Base-by-base conservation (phyloP, 1,140 invertebrate genomes). In the Ostrea edulis region DNA sequence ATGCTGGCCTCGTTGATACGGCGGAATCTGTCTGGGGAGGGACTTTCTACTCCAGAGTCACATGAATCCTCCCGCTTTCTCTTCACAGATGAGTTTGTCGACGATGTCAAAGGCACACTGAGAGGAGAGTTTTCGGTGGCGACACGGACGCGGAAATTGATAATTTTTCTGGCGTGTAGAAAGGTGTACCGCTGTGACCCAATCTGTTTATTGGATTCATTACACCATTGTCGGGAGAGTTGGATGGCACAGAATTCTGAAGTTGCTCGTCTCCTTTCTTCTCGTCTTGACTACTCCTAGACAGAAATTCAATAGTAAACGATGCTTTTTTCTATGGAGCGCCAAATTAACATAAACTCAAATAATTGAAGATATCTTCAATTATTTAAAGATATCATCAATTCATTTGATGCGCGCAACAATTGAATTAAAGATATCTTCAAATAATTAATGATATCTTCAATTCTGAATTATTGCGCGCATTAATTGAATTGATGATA, bases 201-300 rank as follows among this genome's bases (percentile, higher is more conserved):
- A 14, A 0, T 77, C 68, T 29, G 29, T 29, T 12, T 77, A 14
- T 35, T 22, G 22, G 20, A 9, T 83, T 35, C n/a, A n/a, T 22
- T 8, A 53, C 82, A 51, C 14, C 52, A 14, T 83, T 44, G n/a
- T 17, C n/a, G 12, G 7, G 12, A 17, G 22, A 11, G 5, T 81
- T 81, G 17, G 25, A 22, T 29, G 52, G 17, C 44, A 29, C 8
- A 11, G 22, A 2, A 20, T 54, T 51, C 53, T n/a, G 52, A 22
- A 25, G 44, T 25, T 83, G 5, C 3, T 8, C 52, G 3, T 81
- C 44, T 0, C 53, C 51, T 3, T 83, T 11, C 11, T 52, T 51
- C n/a, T 87, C 83, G 29, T 87, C 86, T n/a, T 86, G 52, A 51
- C 88, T 89, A 65, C 88, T 89, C 22, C 81, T 89, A 0, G 88